These are phyloP conservation scores for Probosciger aterrimus DNA, from an alignment of 2,113 vertebrate genomes.

Conservation along the genomic window DNA sequence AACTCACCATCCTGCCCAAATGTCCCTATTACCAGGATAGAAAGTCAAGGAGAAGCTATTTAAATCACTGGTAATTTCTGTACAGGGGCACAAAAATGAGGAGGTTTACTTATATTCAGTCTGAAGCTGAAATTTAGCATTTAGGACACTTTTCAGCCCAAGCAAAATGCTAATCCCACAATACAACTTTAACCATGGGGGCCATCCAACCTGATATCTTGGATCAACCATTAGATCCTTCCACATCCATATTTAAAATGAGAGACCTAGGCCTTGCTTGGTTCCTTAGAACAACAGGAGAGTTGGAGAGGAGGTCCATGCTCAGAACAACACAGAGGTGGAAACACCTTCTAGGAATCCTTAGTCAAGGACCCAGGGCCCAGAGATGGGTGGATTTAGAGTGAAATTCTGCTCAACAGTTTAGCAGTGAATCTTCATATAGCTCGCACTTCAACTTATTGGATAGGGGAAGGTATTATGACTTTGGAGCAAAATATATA, in stretches of 20 bases:
- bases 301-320: background rate
- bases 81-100: background rate
- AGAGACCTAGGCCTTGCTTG: accelerated
- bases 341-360: background rate
- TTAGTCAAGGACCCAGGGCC: background rate
- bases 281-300: background rate
- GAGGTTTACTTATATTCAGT: background rate
- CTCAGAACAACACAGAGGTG: background rate
- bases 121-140: background rate
- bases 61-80: background rate
- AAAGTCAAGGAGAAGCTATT: background rate
- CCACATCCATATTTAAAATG: background rate
- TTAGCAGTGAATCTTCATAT: background rate
- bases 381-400: background rate
- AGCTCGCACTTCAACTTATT: accelerated
- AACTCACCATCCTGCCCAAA: background rate
- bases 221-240: background rate
- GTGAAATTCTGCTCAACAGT: background rate
- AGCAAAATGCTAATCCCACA: background rate
- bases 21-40: background rate
- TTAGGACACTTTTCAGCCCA: background rate
- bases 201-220: background rate
- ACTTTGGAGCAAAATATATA: background rate
- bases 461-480: background rate
- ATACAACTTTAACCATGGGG: background rate